Percentiles rank a stretch among this genome's conserved stretches.
Conservation (phyloP, 2,797 vertebrate genomes). For the Hephaestus fuliginosus region DNA sequence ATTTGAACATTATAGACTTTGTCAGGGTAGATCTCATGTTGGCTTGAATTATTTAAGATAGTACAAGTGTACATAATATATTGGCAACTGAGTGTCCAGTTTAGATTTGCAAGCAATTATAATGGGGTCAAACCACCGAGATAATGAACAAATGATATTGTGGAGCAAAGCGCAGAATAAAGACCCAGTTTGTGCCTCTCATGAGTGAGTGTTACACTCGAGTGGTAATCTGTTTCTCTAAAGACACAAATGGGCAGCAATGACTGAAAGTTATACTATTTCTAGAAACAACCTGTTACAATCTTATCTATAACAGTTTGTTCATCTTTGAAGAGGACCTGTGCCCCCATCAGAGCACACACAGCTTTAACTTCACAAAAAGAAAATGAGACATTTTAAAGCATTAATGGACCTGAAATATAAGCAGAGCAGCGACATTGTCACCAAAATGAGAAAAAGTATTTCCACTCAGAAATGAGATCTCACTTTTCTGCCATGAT, state of each 20-base stretch:
- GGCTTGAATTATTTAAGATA: no score
- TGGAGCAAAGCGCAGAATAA: background rate
- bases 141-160: background rate
- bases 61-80: no score
- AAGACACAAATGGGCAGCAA: background rate
- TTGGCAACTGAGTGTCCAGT: no score
- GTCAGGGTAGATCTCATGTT: no score
- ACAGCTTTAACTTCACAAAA: background rate
- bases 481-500: background rate
- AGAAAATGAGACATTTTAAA: background rate
- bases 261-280: background rate
- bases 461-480: background rate
- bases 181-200: background rate
- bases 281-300: no score
- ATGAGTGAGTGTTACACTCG: background rate
- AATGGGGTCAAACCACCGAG: no score
- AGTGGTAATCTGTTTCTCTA: constrained; percentile 11
- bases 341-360: background rate
- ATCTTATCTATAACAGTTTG: background rate
- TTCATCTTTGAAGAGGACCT: constrained; percentile 3
- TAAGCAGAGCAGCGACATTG: background rate
- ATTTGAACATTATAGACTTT: no score
- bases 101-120: no score
- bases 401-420: no score
- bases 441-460: background rate